phyloP scores from a whole-genome alignment of 2,797 vertebrate species.

The Silurus lanzhouensis region DNA sequence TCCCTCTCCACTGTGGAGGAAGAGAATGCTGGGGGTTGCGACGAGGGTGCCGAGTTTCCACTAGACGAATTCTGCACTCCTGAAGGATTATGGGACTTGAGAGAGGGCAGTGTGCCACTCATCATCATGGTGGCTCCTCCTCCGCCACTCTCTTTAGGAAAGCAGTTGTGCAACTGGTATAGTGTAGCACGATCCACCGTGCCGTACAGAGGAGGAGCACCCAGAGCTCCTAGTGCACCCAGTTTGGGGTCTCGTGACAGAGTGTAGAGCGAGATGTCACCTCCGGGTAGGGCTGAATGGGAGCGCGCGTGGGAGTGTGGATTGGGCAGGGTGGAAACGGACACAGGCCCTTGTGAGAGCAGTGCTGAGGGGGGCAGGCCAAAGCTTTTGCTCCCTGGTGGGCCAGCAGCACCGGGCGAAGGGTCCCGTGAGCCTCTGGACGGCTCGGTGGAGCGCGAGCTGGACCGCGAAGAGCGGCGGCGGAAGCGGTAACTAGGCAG shows the following conservation, averaged over 20 bases:
- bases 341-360: slow-evolving; percentile 82
- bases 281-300: slow-evolving; percentile 84
- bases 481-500: slow-evolving; percentile 91
- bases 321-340: slow-evolving; percentile 89
- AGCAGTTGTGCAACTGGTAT: slow-evolving; percentile 92
- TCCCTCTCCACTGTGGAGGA: slow-evolving; percentile 78
- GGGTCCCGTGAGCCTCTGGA: slow-evolving; percentile 85
- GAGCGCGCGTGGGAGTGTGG: slow-evolving; percentile 81
- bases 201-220: slow-evolving; percentile 71
- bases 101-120: slow-evolving; percentile 79
- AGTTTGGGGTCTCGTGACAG: slow-evolving; percentile 78
- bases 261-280: slow-evolving; percentile 84
- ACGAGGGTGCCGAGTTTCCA: slow-evolving; percentile 75
- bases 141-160: slow-evolving; percentile 80
- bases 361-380: slow-evolving; percentile 78
- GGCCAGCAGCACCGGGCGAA: slow-evolving; percentile 81
- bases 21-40: slow-evolving; percentile 78
- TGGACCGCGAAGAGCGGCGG: slow-evolving; percentile 88
- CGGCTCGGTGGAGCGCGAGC: slow-evolving; percentile 88
- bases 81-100: slow-evolving; percentile 83
- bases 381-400: slow-evolving; percentile 80
- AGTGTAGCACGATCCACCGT: slow-evolving; percentile 81
- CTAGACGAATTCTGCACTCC: slow-evolving; percentile 72
- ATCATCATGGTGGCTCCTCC: slow-evolving; percentile 74
- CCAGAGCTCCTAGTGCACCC: slow-evolving; percentile 64